A percentile compares a stretch with the other conserved stretches of the same genome.
Evolutionary conservation across 1,140 invertebrate species (phyloP).

Genomic region (Eufriesea mexicana): DNA sequence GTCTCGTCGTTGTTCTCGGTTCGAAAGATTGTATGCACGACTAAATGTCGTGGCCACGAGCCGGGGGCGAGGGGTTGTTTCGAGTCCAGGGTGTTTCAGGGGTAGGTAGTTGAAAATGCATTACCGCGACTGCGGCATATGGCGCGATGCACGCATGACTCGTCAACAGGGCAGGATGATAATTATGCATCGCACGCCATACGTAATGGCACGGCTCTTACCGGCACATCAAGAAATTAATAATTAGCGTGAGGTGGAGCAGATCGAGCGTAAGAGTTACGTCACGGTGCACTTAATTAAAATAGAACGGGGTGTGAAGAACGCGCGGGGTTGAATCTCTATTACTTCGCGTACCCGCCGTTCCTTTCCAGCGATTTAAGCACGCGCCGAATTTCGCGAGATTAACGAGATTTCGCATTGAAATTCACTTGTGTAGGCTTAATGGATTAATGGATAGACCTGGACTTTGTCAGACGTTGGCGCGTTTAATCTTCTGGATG

Average conservation of each 20-base stretch:
- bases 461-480: too few relatives aligned
- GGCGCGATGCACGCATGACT: conserved; percentile 80
- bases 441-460: neutral
- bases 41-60: conserved; percentile 49
- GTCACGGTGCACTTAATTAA: conserved; percentile 75
- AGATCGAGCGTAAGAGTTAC: conserved; percentile 51
- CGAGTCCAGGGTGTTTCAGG: conserved; percentile 54
- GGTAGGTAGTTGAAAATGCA: conserved; percentile 79
- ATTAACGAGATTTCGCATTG: conserved; percentile 33
- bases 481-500: too few relatives aligned
- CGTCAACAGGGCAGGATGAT: conserved; percentile 74
- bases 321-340: conserved; percentile 33
- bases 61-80: neutral
- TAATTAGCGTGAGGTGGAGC: conserved; percentile 77
- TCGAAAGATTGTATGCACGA: conserved; percentile 51
- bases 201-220: conserved; percentile 78
- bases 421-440: neutral
- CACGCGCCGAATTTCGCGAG: conserved; percentile 23
- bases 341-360: conserved; percentile 1
- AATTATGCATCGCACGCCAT: conserved; percentile 82
- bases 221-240: conserved; percentile 82
- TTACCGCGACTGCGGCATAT: conserved; percentile 78
- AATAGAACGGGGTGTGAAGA: conserved; percentile 60
- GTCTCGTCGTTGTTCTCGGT: conserved; percentile 31
- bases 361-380: conserved; percentile 22